Base-by-base conservation (phyloP, 2,113 vertebrate species). In the Solenodon paradoxus region DNA sequence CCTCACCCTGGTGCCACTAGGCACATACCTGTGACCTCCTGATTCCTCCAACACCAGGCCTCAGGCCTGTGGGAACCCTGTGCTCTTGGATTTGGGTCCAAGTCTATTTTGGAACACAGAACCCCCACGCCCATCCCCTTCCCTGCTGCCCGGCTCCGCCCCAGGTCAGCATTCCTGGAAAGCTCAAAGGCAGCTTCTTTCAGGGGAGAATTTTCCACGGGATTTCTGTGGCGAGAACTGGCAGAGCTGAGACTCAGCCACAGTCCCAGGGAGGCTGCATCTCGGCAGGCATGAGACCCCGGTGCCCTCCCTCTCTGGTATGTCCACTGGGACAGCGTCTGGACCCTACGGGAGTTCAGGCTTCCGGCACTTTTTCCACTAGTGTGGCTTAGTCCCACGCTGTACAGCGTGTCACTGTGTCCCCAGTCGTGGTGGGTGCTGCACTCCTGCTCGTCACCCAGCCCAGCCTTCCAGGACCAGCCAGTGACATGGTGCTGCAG, bases 91-190 rank as follows among this genome's bases (percentile, higher is more conserved):
- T 84, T 63, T 49, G 92, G 87, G 42, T 47, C 22, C 68, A 42
- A 53, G 90, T 93, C 75, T 61, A 2, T 77, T 92, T 89, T 72
- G 55, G 35, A 94, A 91, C 40, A 61, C 40, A 64, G 19, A 49
- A 77, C 22, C 78, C 19, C 57, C 7, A 66, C 0, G 0, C 12
- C 26, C 53, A 6, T 42, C 30, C 57, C 75, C 51, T 75, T 30
- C 63, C 24, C 82, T 26, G 45, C 47, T 59, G 51, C 57, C 51
- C 38, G 16, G 64, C 59, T 42, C 53, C 24, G 8, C 47, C 61
- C 53, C 42, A 13, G 51, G 78, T 32, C 45, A n/a, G 49, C 49
- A 42, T 83, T 95, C 87, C 83, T 95, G 45, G 74, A 93, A 95
- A 93, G 83, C 64, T 64, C 81, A 49, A 87, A 90, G 57, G 49